Conservation (phyloP, 2,888 invertebrate species). For the Drosophila eohydei region DNA sequence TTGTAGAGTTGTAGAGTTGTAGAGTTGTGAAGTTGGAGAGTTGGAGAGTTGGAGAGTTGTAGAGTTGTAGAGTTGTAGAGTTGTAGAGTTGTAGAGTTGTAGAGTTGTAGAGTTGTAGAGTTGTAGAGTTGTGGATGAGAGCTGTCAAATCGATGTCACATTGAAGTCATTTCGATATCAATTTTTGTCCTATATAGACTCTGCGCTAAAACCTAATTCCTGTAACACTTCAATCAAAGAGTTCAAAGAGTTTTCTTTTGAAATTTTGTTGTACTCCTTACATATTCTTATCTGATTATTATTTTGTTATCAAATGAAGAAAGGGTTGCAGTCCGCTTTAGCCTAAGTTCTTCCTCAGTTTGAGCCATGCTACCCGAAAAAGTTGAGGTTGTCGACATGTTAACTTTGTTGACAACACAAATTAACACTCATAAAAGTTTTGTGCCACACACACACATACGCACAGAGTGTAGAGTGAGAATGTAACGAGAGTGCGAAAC, state of each 20-base stretch:
- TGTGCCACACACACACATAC: slow-evolving; percentile 34
- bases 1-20: neutral
- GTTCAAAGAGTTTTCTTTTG: too few species aligned
- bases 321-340: neutral
- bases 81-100: neutral
- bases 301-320: neutral
- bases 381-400: slow-evolving; percentile 48
- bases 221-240: too few species aligned
- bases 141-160: too few species aligned
- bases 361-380: neutral
- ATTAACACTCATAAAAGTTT: slow-evolving; percentile 76
- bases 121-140: too few species aligned
- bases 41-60: neutral
- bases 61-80: too few species aligned
- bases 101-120: neutral
- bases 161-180: too few species aligned
- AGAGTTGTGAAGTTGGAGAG: neutral
- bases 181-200: too few species aligned
- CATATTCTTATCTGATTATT: neutral
- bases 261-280: neutral
- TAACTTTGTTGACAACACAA: slow-evolving; percentile 75
- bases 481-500: slow-evolving; percentile 45
- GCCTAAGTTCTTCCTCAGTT: neutral
- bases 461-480: slow-evolving; percentile 4
- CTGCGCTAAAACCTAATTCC: too few species aligned